Conservation (phyloP, 2,113 vertebrate species). For the Bothrops jararaca region DNA sequence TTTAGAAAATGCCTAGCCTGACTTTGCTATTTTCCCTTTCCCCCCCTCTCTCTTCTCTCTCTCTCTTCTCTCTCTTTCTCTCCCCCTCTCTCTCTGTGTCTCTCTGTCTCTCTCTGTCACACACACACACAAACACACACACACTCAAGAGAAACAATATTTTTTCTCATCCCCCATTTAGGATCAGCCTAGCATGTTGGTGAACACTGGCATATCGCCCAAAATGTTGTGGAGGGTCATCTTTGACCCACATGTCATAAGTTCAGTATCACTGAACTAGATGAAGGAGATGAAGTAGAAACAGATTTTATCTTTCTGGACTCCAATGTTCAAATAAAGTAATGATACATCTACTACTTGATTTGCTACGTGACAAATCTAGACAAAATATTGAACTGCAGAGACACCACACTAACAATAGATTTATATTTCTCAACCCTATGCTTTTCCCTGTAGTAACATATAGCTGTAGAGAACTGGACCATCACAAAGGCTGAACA, state of each 20-base stretch:
- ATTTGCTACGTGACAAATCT: neutral
- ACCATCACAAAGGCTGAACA: neutral
- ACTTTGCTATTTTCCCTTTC: no score
- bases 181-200: neutral
- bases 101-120: no score
- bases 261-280: neutral
- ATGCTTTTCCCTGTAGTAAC: neutral
- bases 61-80: no score
- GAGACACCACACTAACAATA: neutral
- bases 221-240: neutral
- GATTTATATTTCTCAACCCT: neutral
- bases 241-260: neutral
- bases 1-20: neutral
- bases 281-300: neutral
- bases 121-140: no score
- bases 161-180: neutral
- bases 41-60: no score
- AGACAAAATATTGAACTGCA: neutral
- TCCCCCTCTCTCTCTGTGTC: neutral
- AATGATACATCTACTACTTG: neutral
- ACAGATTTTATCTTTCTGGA: neutral
- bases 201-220: neutral
- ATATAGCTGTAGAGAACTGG: neutral
- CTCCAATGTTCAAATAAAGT: neutral
- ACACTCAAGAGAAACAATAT: neutral